Evolutionary conservation across 92 coral and sea anemone genomes (phyloP).

Genomic region (Actinernus sp.): DNA sequence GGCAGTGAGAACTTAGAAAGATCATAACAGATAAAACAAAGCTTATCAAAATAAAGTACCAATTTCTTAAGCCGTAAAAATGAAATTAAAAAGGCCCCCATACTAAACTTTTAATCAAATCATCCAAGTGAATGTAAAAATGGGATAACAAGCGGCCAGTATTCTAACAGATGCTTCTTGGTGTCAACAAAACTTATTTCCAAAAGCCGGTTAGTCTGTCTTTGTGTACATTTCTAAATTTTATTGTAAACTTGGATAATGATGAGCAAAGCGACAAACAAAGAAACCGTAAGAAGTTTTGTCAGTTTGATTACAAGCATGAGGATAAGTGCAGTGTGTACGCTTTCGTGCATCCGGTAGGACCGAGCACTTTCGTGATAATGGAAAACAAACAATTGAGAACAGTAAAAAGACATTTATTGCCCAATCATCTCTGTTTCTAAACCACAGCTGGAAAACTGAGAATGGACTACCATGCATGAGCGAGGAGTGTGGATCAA

Average conservation of each 20-base stretch:
- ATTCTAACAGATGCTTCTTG: too few relatives aligned
- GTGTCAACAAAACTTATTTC: background rate
- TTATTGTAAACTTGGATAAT: slow-evolving; percentile 25
- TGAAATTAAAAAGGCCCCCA: too few relatives aligned
- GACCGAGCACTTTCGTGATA: slow-evolving; percentile 7
- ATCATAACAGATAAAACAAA: too few relatives aligned
- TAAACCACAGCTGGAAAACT: too few relatives aligned
- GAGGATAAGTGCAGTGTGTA: slow-evolving; percentile 12
- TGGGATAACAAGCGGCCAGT: too few relatives aligned
- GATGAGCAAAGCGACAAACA: slow-evolving; percentile 16
- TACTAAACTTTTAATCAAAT: too few relatives aligned
- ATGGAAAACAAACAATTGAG: slow-evolving; percentile 21
- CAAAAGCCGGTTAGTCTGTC: slow-evolving; percentile 10
- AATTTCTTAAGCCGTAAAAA: too few relatives aligned
- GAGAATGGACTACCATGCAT: too few relatives aligned
- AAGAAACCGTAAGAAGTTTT: slow-evolving; percentile 22
- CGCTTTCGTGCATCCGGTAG: slow-evolving; percentile 23
- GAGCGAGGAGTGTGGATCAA: too few relatives aligned
- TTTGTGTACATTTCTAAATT: slow-evolving; percentile 38
- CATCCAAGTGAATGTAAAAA: too few relatives aligned
- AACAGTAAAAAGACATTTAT: background rate
- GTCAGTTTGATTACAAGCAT: slow-evolving; percentile 17
- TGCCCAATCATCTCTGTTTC: background rate
- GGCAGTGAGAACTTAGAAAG: too few relatives aligned
- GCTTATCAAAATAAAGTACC: too few relatives aligned